A percentile compares a stretch with the other conserved stretches of the same genome.
Conservation (phyloP, 2,797 vertebrate species). For the Allobates femoralis region DNA sequence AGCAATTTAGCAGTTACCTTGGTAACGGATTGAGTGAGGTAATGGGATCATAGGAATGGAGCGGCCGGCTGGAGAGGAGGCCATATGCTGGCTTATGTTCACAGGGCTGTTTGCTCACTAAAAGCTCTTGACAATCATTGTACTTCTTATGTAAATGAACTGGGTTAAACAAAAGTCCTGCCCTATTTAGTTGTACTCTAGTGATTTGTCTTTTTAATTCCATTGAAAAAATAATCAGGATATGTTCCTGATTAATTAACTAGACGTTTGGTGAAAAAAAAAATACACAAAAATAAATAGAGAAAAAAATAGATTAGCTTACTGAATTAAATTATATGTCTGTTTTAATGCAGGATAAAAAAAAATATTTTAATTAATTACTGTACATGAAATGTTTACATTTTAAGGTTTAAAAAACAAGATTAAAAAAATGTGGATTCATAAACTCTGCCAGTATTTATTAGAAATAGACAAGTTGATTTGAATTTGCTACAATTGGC, state of each 20-base stretch:
- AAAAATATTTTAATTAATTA: not conserved
- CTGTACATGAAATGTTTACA: not conserved
- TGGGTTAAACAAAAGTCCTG: slow-evolving; percentile 79
- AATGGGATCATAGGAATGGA: slow-evolving; percentile 83
- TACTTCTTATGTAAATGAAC: slow-evolving; percentile 75
- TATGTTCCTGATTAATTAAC: slow-evolving; percentile 85
- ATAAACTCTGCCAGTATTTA: not conserved
- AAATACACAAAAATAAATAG: slow-evolving; percentile 63
- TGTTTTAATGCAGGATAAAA: not conserved
- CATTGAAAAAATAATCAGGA: slow-evolving; percentile 81
- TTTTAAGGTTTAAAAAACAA: too few species aligned
- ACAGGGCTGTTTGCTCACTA: slow-evolving; percentile 71
- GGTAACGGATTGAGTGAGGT: slow-evolving; percentile 85
- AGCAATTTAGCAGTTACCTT: slow-evolving; percentile 87
- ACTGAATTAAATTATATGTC: not conserved
- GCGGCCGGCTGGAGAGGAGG: slow-evolving; percentile 76
- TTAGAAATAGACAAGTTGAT: too few species aligned
- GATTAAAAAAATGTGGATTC: too few species aligned
- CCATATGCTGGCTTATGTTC: slow-evolving; percentile 82
- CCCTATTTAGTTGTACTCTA: slow-evolving; percentile 76
- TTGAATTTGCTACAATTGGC: too few species aligned
- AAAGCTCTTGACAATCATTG: slow-evolving; percentile 72
- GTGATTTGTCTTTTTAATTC: slow-evolving; percentile 82
- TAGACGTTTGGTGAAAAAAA: slow-evolving; percentile 79
- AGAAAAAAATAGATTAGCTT: not conserved